Conservation (phyloP, 2,797 vertebrate species). For the Pitangus sulphuratus region DNA sequence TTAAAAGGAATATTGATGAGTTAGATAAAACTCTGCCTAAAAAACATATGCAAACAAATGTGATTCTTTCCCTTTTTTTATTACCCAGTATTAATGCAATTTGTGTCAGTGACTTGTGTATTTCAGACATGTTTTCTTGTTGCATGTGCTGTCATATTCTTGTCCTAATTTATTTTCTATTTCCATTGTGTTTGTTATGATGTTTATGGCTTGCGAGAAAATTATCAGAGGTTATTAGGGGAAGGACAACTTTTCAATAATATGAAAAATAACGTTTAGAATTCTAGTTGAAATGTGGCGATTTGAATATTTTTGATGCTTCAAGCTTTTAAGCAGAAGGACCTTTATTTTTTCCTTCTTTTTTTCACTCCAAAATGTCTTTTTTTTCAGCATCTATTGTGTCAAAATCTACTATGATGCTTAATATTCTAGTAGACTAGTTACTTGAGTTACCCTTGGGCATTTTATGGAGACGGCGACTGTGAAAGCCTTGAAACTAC, state of each 20-base stretch:
- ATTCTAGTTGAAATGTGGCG: slow-evolving; percentile 1
- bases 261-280: not conserved
- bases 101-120: not conserved
- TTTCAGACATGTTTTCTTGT: not conserved
- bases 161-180: slow-evolving; percentile 8
- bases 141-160: not conserved
- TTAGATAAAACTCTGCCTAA: slow-evolving; percentile 14
- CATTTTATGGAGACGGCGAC: slow-evolving; percentile 26
- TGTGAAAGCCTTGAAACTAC: slow-evolving; percentile 24
- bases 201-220: not conserved
- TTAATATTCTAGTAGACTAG: slow-evolving; percentile 50
- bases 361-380: not conserved
- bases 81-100: not conserved
- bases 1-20: slow-evolving; percentile 49
- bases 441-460: slow-evolving; percentile 26
- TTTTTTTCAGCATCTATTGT: slow-evolving; percentile 19
- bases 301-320: slow-evolving; percentile 12
- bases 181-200: not conserved
- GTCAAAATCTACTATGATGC: not conserved
- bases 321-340: not conserved
- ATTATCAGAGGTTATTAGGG: not conserved
- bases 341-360: not conserved
- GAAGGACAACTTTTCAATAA: slow-evolving; percentile 22
- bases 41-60: slow-evolving; percentile 6
- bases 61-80: not conserved